Base-by-base conservation (phyloP, 2,113 vertebrate genomes). In the Ramphastos sulfuratus region DNA sequence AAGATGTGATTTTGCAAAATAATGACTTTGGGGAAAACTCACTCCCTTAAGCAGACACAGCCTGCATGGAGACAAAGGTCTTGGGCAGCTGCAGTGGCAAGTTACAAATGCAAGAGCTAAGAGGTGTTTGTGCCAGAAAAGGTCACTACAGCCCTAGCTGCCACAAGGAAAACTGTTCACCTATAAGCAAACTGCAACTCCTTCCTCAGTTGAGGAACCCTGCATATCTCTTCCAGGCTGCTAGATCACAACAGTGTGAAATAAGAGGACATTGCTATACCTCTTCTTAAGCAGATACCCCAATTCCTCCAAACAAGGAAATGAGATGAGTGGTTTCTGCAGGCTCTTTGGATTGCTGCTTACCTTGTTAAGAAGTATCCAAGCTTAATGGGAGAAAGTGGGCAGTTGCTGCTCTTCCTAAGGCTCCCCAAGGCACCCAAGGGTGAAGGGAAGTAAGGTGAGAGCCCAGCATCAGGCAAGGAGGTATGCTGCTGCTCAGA, bases 401-500 rank as follows among this genome's bases (percentile, higher is more conserved):
- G 35, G 69, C 65, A 66, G 33, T 69, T 18, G 3, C 21, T 4
- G 1, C 42, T 23, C 17, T 81, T 71, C 12, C 17, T 42, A 60
- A 72, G 31, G 37, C 16, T 81, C 7, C 25, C 31, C 52, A 31
- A 18, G n/a, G 39, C 33, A n/a, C 6, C 2, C 0, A 0, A 23
- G 50, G 31, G 3, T 70, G 73, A 84, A 74, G 54, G 15, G 58
- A 21, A 71, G 23, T 56, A 84, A 52, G n/a, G 12, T 59, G 58
- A 63, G 48, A 81, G 33, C 31, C 39, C 0, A 0, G 8, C 1
- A 2, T 55, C 37, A 30, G 25, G 33, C 1, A 3, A 81, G 44
- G 55, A 63, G 56, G 31, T 1, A 4, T 4, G 9, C 19, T 58
- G 65, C 63, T 2, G 2, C 39, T 81, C 56, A 35, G 52, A 48